Evolutionary conservation across 2,888 invertebrate species (phyloP).

Genomic region (Caenorhabditis sulstoni): DNA sequence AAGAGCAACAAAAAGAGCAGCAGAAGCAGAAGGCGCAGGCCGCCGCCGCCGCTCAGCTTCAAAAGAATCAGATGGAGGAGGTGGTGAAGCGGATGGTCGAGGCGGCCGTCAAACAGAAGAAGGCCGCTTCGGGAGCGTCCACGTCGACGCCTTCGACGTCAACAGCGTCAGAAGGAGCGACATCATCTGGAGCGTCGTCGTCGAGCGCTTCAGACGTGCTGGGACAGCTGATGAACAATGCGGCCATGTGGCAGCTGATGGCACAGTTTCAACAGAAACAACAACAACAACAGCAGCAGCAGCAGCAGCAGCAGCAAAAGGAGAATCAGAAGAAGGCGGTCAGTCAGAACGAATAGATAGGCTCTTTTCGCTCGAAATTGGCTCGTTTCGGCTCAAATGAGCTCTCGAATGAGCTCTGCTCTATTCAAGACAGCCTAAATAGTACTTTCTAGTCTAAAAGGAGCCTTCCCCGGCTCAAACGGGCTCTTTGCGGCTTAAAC

Average conservation of each 20-base stretch:
- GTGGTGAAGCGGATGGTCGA: conserved; percentile 49
- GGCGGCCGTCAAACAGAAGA: conserved; percentile 33
- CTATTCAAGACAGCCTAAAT: too few species aligned
- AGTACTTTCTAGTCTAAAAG: too few species aligned
- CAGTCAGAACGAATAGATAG: too few species aligned
- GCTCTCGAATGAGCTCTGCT: neutral
- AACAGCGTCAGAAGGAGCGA: neutral
- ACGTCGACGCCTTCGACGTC: neutral
- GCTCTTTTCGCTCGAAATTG: too few species aligned
- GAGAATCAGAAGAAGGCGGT: conserved; percentile 37
- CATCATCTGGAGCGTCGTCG: too few species aligned
- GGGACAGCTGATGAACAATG: conserved; percentile 35
- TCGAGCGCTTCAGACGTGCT: conserved; percentile 9
- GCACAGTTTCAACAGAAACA: conserved; percentile 47
- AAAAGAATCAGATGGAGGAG: conserved; percentile 35
- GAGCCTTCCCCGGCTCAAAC: too few species aligned
- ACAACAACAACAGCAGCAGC: conserved; percentile 46
- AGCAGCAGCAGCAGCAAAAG: conserved; percentile 41
- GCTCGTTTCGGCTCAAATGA: neutral
- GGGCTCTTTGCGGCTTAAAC: neutral
- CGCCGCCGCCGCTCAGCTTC: too few species aligned
- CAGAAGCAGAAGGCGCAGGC: conserved; percentile 41
- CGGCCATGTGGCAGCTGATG: conserved; percentile 63
- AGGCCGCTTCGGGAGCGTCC: neutral
- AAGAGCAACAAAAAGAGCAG: conserved; percentile 44